Percentiles rank a stretch among this genome's conserved stretches.
Conservation (phyloP, 2,888 invertebrate species). For the Trichopria drosophilae region DNA sequence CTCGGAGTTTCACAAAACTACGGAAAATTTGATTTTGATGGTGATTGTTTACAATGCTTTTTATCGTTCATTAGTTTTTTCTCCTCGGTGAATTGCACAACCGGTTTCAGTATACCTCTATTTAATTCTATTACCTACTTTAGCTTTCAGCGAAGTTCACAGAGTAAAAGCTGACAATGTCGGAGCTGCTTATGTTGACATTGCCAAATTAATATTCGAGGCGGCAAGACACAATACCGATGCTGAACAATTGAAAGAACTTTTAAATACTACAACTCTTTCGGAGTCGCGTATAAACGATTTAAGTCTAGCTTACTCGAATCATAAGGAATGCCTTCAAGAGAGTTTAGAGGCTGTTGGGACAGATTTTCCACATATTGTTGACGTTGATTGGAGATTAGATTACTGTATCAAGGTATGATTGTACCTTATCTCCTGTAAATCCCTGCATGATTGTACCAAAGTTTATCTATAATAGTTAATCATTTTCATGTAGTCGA, state of each 20-base stretch:
- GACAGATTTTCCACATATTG: constrained; percentile 48
- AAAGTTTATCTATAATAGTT: constrained; percentile 4
- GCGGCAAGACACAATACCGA: constrained; percentile 47
- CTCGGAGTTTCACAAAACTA: constrained; percentile 37
- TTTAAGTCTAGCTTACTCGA: constrained; percentile 44
- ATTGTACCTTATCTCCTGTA: not conserved
- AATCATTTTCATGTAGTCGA: constrained; percentile 42
- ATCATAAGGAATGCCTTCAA: constrained; percentile 43
- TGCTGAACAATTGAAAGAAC: constrained; percentile 41
- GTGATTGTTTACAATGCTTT: too few relatives aligned
- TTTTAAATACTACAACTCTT: constrained; percentile 40
- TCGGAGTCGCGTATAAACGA: constrained; percentile 43
- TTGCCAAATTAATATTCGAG: constrained; percentile 48
- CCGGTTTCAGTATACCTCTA: constrained; percentile 12
- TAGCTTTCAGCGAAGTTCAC: constrained; percentile 43
- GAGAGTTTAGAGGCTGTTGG: constrained; percentile 48
- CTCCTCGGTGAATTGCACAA: not conserved
- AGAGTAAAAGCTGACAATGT: constrained; percentile 44
- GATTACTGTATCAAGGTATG: constrained; percentile 55
- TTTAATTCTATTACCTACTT: constrained; percentile 19
- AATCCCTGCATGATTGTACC: constrained; percentile 1
- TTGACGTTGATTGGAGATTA: constrained; percentile 55
- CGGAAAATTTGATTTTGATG: constrained; percentile 40
- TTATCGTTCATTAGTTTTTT: constrained; percentile 1
- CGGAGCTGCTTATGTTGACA: constrained; percentile 46